These are phyloP conservation scores for Torymus tubicola DNA, from an alignment of 2,888 invertebrate species.

Conservation along the genomic window DNA sequence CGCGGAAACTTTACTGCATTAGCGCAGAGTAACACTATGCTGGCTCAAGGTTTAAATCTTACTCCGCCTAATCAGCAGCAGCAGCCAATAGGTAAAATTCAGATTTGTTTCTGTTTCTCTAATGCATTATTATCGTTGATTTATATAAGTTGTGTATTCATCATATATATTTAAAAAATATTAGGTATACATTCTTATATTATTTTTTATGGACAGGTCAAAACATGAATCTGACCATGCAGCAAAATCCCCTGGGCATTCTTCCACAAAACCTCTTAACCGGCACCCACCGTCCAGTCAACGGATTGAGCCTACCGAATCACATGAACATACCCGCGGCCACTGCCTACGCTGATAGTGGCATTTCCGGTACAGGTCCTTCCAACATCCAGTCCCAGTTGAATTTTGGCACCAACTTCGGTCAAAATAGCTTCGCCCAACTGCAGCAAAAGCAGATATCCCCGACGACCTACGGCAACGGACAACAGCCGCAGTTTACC, in stretches of 20 bases:
- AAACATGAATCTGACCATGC: slow-evolving; percentile 37
- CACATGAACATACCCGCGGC: slow-evolving; percentile 41
- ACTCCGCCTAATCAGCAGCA: slow-evolving; percentile 43
- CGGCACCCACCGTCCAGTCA: slow-evolving; percentile 37
- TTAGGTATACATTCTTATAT: neutral
- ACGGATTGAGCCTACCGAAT: slow-evolving; percentile 47
- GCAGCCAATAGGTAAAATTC: slow-evolving; percentile 18
- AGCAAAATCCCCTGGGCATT: slow-evolving; percentile 37
- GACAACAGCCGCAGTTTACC: slow-evolving; percentile 63
- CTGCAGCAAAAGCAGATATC: slow-evolving; percentile 66
- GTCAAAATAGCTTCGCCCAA: slow-evolving; percentile 64
- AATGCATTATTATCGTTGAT: no score
- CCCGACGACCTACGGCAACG: slow-evolving; percentile 61
- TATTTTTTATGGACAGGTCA: slow-evolving; percentile 37
- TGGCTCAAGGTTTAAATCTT: slow-evolving; percentile 51
- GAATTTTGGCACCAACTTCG: slow-evolving; percentile 61
- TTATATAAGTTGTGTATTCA: no score
- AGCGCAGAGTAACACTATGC: slow-evolving; percentile 41
- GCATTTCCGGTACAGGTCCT: slow-evolving; percentile 24
- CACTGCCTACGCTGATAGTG: slow-evolving; percentile 30
- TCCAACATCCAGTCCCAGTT: slow-evolving; percentile 34
- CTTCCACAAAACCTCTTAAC: slow-evolving; percentile 47
- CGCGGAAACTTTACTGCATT: slow-evolving; percentile 30
- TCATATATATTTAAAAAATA: no score
- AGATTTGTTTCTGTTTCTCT: neutral